Conservation (phyloP, 2,797 vertebrate genomes). For the Hybognathus amarus region DNA sequence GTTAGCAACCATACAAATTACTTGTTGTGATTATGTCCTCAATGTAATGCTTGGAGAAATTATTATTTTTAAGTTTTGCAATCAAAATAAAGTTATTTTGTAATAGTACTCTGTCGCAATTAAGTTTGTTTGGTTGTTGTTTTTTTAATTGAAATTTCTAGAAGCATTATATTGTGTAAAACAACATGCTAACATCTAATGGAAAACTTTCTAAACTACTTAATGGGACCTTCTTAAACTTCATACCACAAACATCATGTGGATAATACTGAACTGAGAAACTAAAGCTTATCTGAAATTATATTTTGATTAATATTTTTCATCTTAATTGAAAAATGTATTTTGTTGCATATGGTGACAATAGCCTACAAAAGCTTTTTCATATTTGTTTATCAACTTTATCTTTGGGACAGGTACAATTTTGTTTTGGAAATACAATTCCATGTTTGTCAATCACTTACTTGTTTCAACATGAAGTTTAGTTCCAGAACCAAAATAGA, state of each 20-base stretch:
- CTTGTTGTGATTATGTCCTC: not conserved
- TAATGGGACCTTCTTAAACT: not conserved
- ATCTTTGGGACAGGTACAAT: too few species aligned
- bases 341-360: too few species aligned
- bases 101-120: not conserved
- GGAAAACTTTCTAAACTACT: not conserved
- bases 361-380: too few species aligned
- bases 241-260: not conserved
- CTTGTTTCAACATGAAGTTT: constrained; percentile 41
- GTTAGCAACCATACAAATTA: constrained; percentile 4
- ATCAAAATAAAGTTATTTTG: not conserved
- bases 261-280: not conserved
- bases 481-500: constrained; percentile 35
- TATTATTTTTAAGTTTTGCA: not conserved
- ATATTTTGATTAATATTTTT: not conserved
- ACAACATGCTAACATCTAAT: not conserved
- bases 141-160: not conserved
- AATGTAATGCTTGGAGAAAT: not conserved
- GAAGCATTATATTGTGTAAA: not conserved
- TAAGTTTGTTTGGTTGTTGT: too few species aligned
- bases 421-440: not conserved
- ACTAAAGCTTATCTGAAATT: not conserved
- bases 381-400: too few species aligned
- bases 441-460: constrained; percentile 18
- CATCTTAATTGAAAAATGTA: too few species aligned